These are phyloP conservation scores for Callospermophilus lateralis DNA, from an alignment of 2,113 vertebrate genomes.

Conservation along the genomic window DNA sequence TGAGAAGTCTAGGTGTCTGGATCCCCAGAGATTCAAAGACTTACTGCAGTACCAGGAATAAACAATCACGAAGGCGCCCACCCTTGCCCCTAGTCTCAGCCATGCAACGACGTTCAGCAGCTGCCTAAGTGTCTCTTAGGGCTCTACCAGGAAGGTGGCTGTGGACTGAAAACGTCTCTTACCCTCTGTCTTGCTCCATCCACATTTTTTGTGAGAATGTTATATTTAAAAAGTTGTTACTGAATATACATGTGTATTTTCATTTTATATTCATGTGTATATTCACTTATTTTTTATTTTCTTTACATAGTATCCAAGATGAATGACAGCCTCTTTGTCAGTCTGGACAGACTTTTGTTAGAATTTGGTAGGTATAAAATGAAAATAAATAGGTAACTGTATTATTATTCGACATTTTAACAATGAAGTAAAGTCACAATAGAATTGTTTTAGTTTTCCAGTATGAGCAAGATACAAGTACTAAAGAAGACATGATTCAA, in stretches of 20 bases:
- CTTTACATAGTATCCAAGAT: slow-evolving; percentile 80
- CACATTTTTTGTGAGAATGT: background rate
- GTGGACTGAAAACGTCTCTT: background rate
- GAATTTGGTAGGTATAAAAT: slow-evolving; percentile 86
- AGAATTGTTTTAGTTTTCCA: slow-evolving; percentile 86
- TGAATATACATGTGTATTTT: background rate
- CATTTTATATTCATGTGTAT: background rate
- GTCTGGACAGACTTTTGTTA: slow-evolving; percentile 86
- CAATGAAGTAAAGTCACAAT: slow-evolving; percentile 57
- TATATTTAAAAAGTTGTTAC: background rate
- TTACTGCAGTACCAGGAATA: background rate
- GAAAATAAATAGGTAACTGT: slow-evolving; percentile 5
- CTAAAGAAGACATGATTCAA: slow-evolving; percentile 84
- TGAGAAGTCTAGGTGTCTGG: background rate
- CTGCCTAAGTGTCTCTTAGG: background rate
- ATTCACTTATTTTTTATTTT: slow-evolving; percentile 45
- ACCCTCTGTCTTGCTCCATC: background rate
- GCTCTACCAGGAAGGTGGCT: background rate
- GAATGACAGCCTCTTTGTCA: slow-evolving; percentile 79
- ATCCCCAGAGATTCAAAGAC: background rate
- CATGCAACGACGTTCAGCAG: background rate
- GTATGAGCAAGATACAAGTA: slow-evolving; percentile 82
- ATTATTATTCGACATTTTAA: slow-evolving; percentile 52
- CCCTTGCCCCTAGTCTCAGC: background rate
- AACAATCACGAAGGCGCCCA: background rate